Evolutionary conservation across 30 jellyfish, hydroid and myxozoan species (phyloP).

Genomic region (Chironex yamaguchii): DNA sequence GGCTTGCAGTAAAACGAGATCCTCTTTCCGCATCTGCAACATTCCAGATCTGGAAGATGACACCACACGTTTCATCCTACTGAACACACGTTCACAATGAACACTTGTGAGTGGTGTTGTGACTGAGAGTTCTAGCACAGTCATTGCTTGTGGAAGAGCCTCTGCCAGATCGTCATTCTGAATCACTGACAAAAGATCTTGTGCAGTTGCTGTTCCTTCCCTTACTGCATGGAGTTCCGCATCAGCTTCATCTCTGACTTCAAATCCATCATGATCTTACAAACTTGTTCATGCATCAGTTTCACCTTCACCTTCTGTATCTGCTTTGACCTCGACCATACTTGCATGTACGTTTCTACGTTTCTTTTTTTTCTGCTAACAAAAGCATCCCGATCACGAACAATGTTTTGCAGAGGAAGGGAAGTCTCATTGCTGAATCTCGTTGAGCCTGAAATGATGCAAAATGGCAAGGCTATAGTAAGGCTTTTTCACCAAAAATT

Average conservation of each 20-base stretch:
- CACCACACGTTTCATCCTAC: conserved; percentile 55
- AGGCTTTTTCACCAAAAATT: too few relatives aligned
- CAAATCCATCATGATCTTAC: conserved; percentile 8
- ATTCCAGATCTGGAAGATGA: conserved; percentile 34
- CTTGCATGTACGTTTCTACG: neutral
- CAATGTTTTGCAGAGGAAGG: conserved; percentile 14
- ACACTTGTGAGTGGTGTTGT: conserved; percentile 64
- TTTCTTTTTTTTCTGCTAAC: conserved; percentile 1
- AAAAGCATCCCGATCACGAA: conserved; percentile 16
- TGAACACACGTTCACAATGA: conserved; percentile 54
- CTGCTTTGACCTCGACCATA: neutral
- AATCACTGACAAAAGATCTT: neutral
- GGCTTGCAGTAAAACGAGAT: conserved; percentile 20
- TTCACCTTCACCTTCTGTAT: neutral
- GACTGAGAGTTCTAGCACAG: conserved; percentile 43
- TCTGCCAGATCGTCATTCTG: conserved; percentile 30
- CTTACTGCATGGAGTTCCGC: neutral
- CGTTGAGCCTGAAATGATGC: too few relatives aligned
- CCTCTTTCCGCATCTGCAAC: conserved; percentile 3
- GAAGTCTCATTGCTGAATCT: conserved; percentile 7
- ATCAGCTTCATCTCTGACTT: neutral
- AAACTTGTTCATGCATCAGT: neutral
- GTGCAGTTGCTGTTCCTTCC: conserved; percentile 22
- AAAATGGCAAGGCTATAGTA: too few relatives aligned
- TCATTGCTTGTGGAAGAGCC: conserved; percentile 34